Percentiles rank a stretch among this genome's conserved stretches.
These are phyloP conservation scores for Esox niger DNA, from an alignment of 2,113 vertebrate species.

Conservation along the genomic window DNA sequence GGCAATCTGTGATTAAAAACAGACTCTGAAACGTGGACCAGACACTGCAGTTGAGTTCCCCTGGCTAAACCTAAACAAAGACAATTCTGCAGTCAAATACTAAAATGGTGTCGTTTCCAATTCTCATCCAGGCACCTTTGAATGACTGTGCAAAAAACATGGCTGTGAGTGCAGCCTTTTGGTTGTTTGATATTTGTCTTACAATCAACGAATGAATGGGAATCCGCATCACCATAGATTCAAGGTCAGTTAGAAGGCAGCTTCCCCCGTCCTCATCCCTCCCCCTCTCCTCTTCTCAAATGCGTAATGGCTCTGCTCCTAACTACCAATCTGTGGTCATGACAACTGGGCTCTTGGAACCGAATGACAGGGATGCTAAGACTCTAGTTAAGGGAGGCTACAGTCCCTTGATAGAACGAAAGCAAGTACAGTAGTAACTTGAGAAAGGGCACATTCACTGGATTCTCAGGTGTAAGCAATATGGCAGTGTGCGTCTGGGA, in stretches of 20 bases:
- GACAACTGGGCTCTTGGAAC: slow-evolving; percentile 3
- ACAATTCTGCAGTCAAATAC: too few species aligned
- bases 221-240: too few species aligned
- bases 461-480: too few species aligned
- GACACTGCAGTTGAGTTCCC: neutral
- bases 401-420: neutral
- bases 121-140: too few species aligned
- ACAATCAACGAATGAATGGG: too few species aligned
- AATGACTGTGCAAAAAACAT: too few species aligned
- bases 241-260: too few species aligned
- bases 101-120: too few species aligned
- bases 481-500: too few species aligned
- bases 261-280: neutral
- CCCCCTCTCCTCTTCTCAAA: neutral
- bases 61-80: neutral
- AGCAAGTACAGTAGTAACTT: slow-evolving; percentile 2
- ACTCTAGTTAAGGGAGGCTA: neutral
- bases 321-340: slow-evolving; percentile 12
- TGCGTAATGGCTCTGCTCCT: neutral
- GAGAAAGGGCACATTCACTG: too few species aligned
- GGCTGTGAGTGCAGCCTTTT: too few species aligned
- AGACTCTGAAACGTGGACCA: neutral
- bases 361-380: neutral
- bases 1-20: slow-evolving; percentile 1
- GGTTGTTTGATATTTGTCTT: too few species aligned